phyloP scores from a whole-genome alignment of 2,888 invertebrate species.

The Galeopsomyia nigrocyanea region DNA sequence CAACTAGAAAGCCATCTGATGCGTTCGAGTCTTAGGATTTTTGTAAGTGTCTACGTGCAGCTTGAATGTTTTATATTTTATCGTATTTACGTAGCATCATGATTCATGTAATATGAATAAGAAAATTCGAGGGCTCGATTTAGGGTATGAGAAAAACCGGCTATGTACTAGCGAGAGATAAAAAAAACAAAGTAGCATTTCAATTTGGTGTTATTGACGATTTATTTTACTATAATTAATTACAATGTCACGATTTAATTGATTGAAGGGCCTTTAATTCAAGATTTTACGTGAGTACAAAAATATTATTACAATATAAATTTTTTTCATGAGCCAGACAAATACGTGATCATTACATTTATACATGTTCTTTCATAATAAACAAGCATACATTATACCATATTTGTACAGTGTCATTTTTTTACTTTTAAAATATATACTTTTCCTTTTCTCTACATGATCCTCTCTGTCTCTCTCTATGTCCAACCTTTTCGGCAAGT shows the following conservation, averaged over 20 bases:
- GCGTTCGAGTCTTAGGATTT: constrained; percentile 20
- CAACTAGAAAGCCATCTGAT: constrained; percentile 33
- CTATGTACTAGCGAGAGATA: constrained; percentile 3
- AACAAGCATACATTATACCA: constrained; percentile 47
- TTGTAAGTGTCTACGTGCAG: constrained; percentile 15
- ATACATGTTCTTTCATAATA: constrained; percentile 49
- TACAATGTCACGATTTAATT: constrained; percentile 47
- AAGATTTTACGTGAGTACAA: constrained; percentile 47
- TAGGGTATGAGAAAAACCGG: constrained; percentile 17
- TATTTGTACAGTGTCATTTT: constrained; percentile 44
- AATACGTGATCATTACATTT: constrained; percentile 49
- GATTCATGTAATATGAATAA: neutral
- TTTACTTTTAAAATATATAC: constrained; percentile 45
- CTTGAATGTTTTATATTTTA: constrained; percentile 36
- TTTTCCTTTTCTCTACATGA: constrained; percentile 10
- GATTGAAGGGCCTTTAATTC: constrained; percentile 41
- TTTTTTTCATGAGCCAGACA: constrained; percentile 28
- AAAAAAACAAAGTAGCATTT: constrained; percentile 26
- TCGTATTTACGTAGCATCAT: constrained; percentile 17
- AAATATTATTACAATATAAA: constrained; percentile 48
- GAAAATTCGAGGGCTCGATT: constrained; percentile 20
- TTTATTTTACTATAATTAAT: constrained; percentile 45
- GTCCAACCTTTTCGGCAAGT: constrained; percentile 39
- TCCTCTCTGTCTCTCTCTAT: constrained; percentile 17
- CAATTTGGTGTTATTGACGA: constrained; percentile 36